These are phyloP conservation scores for Subacronicta megacephala DNA, from an alignment of 2,888 invertebrate genomes.

Conservation along the genomic window DNA sequence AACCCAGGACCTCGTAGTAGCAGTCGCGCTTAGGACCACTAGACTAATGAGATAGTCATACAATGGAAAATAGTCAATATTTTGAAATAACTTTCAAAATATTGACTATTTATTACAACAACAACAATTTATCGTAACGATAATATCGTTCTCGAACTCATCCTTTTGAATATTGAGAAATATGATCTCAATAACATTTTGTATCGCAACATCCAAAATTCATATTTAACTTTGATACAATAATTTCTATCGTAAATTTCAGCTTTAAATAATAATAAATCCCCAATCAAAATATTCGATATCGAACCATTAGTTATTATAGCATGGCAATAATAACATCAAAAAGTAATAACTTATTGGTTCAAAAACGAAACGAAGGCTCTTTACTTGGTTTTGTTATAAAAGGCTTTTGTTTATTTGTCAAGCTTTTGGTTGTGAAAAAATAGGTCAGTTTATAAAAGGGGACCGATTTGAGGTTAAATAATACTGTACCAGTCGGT, in stretches of 20 bases:
- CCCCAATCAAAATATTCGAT: no score
- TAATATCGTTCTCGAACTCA: not conserved
- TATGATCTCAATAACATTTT: not conserved
- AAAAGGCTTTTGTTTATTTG: constrained; percentile 25
- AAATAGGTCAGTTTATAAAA: constrained; percentile 20
- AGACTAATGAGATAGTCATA: no score
- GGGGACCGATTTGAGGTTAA: constrained; percentile 11
- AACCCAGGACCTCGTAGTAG: no score
- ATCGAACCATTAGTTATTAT: no score
- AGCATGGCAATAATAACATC: no score
- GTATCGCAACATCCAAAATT: not conserved
- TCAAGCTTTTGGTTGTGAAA: constrained; percentile 25
- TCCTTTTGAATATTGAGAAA: not conserved
- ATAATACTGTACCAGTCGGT: constrained; percentile 21
- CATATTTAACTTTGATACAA: constrained; percentile 3
- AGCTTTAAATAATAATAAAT: constrained; percentile 13
- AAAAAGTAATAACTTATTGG: constrained; percentile 28
- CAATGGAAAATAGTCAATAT: no score
- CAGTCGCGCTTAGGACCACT: no score
- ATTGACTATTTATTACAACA: no score
- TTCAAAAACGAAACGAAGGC: constrained; percentile 21
- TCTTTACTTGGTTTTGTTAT: constrained; percentile 29
- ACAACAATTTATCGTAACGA: not conserved
- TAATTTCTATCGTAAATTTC: constrained; percentile 7
- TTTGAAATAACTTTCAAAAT: no score